Evolutionary conservation across 2,888 invertebrate genomes (phyloP), one percentile per base, ranked within the genome.

Genomic region (Caenorhabditis afra): DNA sequence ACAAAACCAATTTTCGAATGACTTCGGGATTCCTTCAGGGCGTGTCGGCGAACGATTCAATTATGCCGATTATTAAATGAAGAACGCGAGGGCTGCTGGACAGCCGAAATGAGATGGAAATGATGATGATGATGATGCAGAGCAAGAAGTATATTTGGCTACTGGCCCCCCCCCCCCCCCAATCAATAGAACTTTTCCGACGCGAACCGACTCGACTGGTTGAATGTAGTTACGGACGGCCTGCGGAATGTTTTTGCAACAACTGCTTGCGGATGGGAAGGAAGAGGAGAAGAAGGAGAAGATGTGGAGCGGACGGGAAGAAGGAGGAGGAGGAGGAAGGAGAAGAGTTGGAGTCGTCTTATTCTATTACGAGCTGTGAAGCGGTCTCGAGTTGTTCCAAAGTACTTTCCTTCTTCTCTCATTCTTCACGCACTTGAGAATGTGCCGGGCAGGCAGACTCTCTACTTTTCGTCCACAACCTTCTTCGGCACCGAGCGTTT

Each of bases 291-390:
- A 29, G 39, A 37, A 50, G 20, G 5, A 41, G 29, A 16, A 39
- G 47, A n/a, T 50, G 57, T 64, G 73, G 73, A 64, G 64, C 50
- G 64, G 73, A 64, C 58, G 29, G 7, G 29, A 5, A 7, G 20
- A 29, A 3, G 22, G 39, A 37, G 39, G 20, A 12, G 22, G 29
- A 16, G 41, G 35, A n/a, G 50, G 41, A 11, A 41, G 41, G 41
- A 64, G 58, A 65, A 50, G 50, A 64, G 57, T 64, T 73, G 73
- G 73, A 73, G 73, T 58, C 73, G 73, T 73, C 58, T 73, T 73
- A 73, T 73, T 73, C 73, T 58, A 73, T 73, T 73, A 73, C 73
- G 73, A 73, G 73, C 62, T 64, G 73, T 73, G 64, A 73, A 73
- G 73, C 73, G 64, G 73, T 73, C 57, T 71, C 62, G 71, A 71